These are phyloP conservation scores for Drosophila ercepeae DNA, from an alignment of 1,140 invertebrate genomes.

Conservation along the genomic window DNA sequence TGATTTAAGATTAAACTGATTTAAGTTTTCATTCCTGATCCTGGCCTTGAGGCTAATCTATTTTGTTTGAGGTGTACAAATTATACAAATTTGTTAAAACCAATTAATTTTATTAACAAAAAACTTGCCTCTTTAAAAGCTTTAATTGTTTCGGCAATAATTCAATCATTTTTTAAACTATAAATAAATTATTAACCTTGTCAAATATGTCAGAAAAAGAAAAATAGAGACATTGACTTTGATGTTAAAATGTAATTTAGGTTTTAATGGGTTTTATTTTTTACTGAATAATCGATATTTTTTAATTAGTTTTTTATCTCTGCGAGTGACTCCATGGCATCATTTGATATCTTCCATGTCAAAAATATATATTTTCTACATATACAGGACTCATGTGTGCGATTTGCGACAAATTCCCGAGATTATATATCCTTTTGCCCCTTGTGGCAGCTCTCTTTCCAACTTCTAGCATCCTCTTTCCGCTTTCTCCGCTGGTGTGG, in stretches of 20 bases:
- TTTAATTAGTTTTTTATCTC: neutral
- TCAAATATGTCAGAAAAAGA: neutral
- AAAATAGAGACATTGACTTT: no score
- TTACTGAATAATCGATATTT: neutral
- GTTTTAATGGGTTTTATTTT: neutral
- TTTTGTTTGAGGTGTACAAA: neutral
- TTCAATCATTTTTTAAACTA: neutral
- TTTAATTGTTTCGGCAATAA: neutral
- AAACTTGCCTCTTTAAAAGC: neutral
- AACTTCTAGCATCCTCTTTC: neutral
- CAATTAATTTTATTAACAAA: neutral
- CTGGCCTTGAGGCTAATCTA: neutral
- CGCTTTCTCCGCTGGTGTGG: constrained; percentile 4
- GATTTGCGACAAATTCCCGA: constrained; percentile 1
- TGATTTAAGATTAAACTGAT: constrained; percentile 46
- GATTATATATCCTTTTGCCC: neutral
- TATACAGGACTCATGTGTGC: neutral
- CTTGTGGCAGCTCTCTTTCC: neutral
- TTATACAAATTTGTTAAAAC: neutral
- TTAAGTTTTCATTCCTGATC: constrained; percentile 4
- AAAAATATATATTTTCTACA: neutral
- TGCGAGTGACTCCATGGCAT: neutral
- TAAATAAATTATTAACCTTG: neutral
- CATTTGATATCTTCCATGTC: neutral
- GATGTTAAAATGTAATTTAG: no score